Percentiles rank a stretch among this genome's conserved stretches.
These are phyloP conservation scores for Dryocosmus kuriphilus DNA, from an alignment of 2,888 invertebrate genomes.

Conservation along the genomic window DNA sequence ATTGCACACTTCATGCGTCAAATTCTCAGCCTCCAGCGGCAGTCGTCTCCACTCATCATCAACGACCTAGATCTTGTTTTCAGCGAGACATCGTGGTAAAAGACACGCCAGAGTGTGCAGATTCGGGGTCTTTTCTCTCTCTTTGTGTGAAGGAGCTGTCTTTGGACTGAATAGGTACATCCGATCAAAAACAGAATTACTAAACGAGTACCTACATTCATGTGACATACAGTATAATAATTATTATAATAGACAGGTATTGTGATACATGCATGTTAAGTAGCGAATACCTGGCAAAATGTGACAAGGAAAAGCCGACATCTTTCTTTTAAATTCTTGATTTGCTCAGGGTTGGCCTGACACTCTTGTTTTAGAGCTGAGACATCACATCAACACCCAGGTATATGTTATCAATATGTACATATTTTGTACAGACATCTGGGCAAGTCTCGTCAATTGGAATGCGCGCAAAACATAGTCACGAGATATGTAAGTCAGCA, in stretches of 20 bases:
- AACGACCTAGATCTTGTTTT: too few relatives aligned
- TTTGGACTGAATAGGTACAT: constrained; percentile 5
- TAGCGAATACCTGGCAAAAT: constrained; percentile 2
- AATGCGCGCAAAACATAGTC: constrained; percentile 48
- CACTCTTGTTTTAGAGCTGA: constrained; percentile 45
- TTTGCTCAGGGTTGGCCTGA: constrained; percentile 33
- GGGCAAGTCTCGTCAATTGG: constrained; percentile 53
- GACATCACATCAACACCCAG: constrained; percentile 48
- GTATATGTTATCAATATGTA: constrained; percentile 49
- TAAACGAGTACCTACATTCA: constrained; percentile 41
- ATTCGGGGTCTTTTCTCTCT: background rate
- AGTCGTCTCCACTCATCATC: constrained; percentile 57
- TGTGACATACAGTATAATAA: constrained; percentile 42
- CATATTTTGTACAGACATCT: constrained; percentile 41
- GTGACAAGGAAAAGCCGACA: constrained; percentile 49
- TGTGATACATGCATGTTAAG: background rate
- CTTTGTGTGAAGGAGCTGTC: background rate
- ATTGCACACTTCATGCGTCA: constrained; percentile 49
- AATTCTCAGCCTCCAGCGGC: constrained; percentile 40
- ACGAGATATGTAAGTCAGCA: constrained; percentile 54
- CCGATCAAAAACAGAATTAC: constrained; percentile 29
- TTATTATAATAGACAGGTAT: background rate
- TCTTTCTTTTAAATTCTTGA: constrained; percentile 45
- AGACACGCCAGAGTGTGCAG: too few relatives aligned
- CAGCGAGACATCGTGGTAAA: constrained; percentile 48